Percentiles rank a stretch among this genome's conserved stretches.
Conservation (phyloP, 2,113 vertebrate genomes). For the Prinia subflava region DNA sequence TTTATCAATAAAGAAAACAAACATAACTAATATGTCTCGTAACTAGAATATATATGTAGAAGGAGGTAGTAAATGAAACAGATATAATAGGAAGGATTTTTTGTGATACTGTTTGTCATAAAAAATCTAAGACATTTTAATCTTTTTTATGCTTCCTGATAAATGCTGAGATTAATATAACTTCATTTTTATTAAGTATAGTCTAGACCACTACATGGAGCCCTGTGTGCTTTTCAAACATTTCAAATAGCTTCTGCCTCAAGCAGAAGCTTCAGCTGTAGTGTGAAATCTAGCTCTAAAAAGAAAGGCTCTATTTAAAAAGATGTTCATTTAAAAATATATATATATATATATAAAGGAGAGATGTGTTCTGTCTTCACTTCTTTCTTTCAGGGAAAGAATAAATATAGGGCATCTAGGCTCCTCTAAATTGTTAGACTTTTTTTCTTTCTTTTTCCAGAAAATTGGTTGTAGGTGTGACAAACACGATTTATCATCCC, state of each 20-base stretch:
- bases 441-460: background rate
- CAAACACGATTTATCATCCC: background rate
- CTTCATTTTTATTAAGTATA: background rate
- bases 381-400: background rate
- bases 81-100: background rate
- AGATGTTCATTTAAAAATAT: background rate
- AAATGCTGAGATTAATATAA: background rate
- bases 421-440: background rate
- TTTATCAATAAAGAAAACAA: conserved; percentile 7
- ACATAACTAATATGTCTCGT: background rate
- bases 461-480: conserved; percentile 22
- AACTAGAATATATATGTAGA: background rate
- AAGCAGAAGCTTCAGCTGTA: background rate
- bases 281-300: background rate
- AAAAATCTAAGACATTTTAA: background rate
- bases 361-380: background rate
- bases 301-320: background rate
- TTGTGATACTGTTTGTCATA: background rate
- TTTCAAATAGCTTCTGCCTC: background rate
- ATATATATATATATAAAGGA: no score
- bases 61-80: background rate
- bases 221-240: background rate
- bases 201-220: background rate
- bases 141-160: background rate
- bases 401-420: background rate